Evolutionary conservation across 2,888 invertebrate genomes (phyloP).

Genomic region (Xestobium rufovillosum): DNA sequence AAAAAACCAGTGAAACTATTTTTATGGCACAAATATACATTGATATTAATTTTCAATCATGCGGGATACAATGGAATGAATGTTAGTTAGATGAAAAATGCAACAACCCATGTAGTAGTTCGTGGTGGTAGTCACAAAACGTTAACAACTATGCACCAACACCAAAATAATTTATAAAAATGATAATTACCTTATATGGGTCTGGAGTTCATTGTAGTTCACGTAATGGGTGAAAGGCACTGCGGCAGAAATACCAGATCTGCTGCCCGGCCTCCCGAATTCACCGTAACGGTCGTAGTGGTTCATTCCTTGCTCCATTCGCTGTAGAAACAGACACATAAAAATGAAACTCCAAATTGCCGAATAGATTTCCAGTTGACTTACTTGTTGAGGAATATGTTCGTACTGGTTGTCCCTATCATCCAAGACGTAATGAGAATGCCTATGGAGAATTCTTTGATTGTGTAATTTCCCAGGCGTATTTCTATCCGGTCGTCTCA

Average conservation of each 20-base stretch:
- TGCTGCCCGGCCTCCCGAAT: conserved; percentile 48
- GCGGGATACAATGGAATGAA: no score
- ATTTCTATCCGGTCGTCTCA: conserved; percentile 29
- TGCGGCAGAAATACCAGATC: conserved; percentile 48
- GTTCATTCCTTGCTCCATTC: conserved; percentile 18
- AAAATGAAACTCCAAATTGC: no score
- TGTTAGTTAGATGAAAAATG: no score
- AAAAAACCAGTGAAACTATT: no score
- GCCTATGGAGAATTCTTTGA: conserved; percentile 49
- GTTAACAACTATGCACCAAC: no score
- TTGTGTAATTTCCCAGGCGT: conserved; percentile 43
- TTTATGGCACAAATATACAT: no score
- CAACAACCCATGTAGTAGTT: no score
- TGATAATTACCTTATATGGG: conserved; percentile 64
- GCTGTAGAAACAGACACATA: conserved; percentile 9
- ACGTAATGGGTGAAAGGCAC: conserved; percentile 64
- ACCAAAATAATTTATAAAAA: no score
- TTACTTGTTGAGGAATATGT: conserved; percentile 40
- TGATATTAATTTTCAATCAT: no score
- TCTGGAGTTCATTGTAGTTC: conserved; percentile 79
- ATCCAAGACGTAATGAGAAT: conserved; percentile 52
- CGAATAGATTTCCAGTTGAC: no score
- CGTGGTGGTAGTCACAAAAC: no score
- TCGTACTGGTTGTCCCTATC: conserved; percentile 46
- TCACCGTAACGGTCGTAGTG: conserved; percentile 36